A percentile compares a stretch with the other conserved stretches of the same genome.
phyloP scores from a whole-genome alignment of 2,888 invertebrate genomes.

The Tenodera sinensis region DNA sequence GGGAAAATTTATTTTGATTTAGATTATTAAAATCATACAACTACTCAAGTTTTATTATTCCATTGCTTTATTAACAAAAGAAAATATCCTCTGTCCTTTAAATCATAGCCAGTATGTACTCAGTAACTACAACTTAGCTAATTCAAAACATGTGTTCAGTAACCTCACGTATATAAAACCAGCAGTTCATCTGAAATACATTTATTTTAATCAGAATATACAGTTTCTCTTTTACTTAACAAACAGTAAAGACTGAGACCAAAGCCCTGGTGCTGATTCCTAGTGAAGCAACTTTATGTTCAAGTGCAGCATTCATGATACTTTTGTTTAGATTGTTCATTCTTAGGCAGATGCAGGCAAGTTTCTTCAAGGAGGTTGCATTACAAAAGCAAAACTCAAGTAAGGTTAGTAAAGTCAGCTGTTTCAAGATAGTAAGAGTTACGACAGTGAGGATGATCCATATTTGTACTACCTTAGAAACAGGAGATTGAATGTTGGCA shows the following conservation, averaged over 20 bases:
- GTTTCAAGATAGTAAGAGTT: neutral
- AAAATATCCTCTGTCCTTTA: neutral
- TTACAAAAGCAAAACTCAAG: neutral
- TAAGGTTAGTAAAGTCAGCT: neutral
- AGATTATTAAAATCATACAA: neutral
- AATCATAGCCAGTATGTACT: neutral
- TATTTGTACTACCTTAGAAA: constrained; percentile 1
- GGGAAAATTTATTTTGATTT: neutral
- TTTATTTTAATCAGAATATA: neutral
- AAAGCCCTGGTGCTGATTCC: neutral
- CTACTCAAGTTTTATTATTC: neutral
- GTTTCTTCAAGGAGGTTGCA: neutral
- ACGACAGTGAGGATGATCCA: neutral
- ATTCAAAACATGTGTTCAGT: neutral
- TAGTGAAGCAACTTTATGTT: neutral
- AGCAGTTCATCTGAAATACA: neutral
- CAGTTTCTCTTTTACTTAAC: neutral
- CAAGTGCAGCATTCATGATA: neutral
- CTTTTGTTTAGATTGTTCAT: neutral
- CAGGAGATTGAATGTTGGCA: constrained; percentile 1
- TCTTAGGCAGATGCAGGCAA: neutral
- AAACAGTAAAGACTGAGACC: neutral
- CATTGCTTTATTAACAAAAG: neutral
- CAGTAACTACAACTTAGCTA: neutral
- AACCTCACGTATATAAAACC: neutral